These are phyloP conservation scores for Anarrhichthys ocellatus DNA, from an alignment of 2,113 vertebrate species.

Conservation along the genomic window DNA sequence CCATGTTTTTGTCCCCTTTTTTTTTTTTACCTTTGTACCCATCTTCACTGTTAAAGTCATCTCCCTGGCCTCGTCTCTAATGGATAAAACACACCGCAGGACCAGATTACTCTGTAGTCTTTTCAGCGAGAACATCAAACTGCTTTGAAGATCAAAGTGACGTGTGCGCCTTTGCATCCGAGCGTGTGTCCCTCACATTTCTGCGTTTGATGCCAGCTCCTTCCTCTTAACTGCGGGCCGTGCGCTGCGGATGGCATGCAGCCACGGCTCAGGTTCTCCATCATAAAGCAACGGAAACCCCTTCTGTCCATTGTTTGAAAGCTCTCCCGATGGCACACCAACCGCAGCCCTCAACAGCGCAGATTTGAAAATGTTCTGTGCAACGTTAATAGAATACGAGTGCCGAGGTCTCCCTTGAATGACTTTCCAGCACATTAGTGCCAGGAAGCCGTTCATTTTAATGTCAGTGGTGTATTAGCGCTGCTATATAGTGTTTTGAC, in stretches of 20 bases:
- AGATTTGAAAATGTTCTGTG: constrained; percentile 72
- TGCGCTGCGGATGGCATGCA: constrained; percentile 39
- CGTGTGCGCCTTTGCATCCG: constrained; percentile 27
- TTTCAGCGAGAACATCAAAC: constrained; percentile 48
- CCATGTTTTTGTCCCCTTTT: not conserved
- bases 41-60: not conserved
- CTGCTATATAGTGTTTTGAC: constrained; percentile 72
- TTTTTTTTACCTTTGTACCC: constrained; percentile 1
- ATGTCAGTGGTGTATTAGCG: constrained; percentile 71
- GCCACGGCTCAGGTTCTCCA: constrained; percentile 59
- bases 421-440: constrained; percentile 78
- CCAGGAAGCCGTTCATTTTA: constrained; percentile 78
- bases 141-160: constrained; percentile 67
- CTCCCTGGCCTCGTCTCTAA: constrained; percentile 21
- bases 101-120: constrained; percentile 26
- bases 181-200: constrained; percentile 29
- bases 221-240: constrained; percentile 32
- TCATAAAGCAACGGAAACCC: constrained; percentile 69
- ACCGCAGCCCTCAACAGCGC: constrained; percentile 47
- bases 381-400: constrained; percentile 77
- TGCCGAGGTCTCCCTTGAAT: constrained; percentile 62
- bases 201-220: constrained; percentile 26
- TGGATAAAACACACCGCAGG: constrained; percentile 31
- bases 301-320: constrained; percentile 72
- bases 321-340: constrained; percentile 46